Percentiles rank a stretch among this genome's conserved stretches.
These are phyloP conservation scores for Xenentodon cancila DNA, from an alignment of 2,797 vertebrate species.

Conservation along the genomic window DNA sequence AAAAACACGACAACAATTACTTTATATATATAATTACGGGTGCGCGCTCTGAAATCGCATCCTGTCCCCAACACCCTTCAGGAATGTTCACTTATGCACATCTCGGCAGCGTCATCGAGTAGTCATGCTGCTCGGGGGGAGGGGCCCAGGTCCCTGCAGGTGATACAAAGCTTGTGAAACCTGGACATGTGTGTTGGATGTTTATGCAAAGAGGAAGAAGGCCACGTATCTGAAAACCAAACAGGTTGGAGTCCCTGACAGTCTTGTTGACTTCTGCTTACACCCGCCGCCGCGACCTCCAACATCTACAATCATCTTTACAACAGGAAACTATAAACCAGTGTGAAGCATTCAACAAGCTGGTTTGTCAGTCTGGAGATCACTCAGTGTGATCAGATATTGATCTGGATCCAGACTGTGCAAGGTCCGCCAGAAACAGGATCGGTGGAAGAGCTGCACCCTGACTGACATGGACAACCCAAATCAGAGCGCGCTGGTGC, in stretches of 20 bases:
- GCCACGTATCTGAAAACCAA: constrained; percentile 26
- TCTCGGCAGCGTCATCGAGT: constrained; percentile 6
- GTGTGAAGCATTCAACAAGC: constrained; percentile 18
- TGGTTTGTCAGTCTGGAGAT: constrained; percentile 42
- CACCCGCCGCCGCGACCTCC: constrained; percentile 51
- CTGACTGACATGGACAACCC: too few species aligned
- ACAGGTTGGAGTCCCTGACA: constrained; percentile 53
- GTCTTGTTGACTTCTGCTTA: too few species aligned
- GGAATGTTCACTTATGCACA: constrained; percentile 25
- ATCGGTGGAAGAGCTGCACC: too few species aligned
- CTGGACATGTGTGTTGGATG: constrained; percentile 35
- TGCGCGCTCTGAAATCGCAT: constrained; percentile 45
- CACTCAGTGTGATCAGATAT: constrained; percentile 21
- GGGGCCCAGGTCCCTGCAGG: constrained; percentile 23
- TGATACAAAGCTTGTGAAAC: constrained; percentile 62
- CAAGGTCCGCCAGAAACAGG: too few species aligned
- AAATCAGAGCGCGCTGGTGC: too few species aligned
- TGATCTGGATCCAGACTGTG: too few species aligned
- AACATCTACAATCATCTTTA: constrained; percentile 75
- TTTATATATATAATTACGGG: constrained; percentile 54
- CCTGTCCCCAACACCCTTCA: constrained; percentile 40
- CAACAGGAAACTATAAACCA: constrained; percentile 66
- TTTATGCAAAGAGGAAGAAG: constrained; percentile 38
- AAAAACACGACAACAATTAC: constrained; percentile 62
- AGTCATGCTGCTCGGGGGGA: constrained; percentile 18